These are phyloP conservation scores for Drosophila truncata DNA, from an alignment of 1,140 invertebrate genomes.

Conservation along the genomic window DNA sequence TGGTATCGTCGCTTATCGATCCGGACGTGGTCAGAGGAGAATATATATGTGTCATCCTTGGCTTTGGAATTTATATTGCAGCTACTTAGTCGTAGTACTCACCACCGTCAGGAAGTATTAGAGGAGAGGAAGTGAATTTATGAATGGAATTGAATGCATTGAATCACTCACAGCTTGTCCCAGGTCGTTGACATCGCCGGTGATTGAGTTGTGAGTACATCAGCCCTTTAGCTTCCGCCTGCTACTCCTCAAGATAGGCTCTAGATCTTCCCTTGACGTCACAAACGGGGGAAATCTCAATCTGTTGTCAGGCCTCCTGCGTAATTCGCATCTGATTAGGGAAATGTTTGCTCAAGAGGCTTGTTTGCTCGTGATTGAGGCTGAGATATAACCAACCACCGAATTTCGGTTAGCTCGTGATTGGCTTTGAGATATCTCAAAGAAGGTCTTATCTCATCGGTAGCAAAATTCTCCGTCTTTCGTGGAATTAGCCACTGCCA, in stretches of 20 bases:
- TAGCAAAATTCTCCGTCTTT: conserved; percentile 20
- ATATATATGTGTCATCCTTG: conserved; percentile 61
- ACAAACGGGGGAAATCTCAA: conserved; percentile 18
- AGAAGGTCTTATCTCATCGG: conserved; percentile 31
- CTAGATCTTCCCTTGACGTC: conserved; percentile 28
- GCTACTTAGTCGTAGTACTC: conserved; percentile 9
- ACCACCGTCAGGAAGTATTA: conserved; percentile 52
- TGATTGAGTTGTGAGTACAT: conserved; percentile 16
- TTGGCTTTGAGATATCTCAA: conserved; percentile 26
- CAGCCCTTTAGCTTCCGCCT: not conserved
- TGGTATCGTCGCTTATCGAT: conserved; percentile 43
- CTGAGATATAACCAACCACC: conserved; percentile 10
- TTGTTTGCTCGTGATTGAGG: conserved; percentile 25
- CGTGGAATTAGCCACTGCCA: conserved; percentile 31
- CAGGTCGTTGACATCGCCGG: conserved; percentile 48
- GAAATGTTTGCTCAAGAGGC: conserved; percentile 32
- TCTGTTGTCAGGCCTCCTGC: conserved; percentile 29
- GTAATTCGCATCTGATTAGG: conserved; percentile 37
- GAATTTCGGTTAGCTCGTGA: conserved; percentile 27
- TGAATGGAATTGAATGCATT: conserved; percentile 52
- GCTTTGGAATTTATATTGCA: conserved; percentile 70
- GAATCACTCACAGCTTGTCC: conserved; percentile 54
- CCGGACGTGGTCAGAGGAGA: conserved; percentile 23
- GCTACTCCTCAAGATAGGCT: not conserved
- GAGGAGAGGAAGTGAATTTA: conserved; percentile 57